A percentile compares a stretch with the other conserved stretches of the same genome.
These are phyloP conservation scores for Diarsia rubi DNA, from an alignment of 2,888 invertebrate genomes.

Conservation along the genomic window DNA sequence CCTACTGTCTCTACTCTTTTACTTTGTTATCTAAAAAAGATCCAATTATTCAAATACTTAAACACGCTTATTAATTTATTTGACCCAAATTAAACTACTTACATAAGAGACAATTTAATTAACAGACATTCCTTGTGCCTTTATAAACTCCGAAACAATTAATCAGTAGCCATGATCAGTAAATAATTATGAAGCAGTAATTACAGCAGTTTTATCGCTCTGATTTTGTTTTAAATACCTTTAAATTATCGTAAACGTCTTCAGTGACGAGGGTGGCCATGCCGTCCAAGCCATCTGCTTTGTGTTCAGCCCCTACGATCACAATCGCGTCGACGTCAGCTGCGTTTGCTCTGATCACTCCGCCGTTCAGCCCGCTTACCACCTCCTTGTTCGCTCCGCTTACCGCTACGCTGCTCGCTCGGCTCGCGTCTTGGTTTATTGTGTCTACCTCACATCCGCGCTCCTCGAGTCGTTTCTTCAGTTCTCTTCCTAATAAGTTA, in stretches of 20 bases:
- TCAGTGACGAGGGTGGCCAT: constrained; percentile 79
- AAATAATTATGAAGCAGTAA: neutral
- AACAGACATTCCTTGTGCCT: neutral
- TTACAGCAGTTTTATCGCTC: neutral
- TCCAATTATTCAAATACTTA: neutral
- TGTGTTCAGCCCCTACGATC: constrained; percentile 80
- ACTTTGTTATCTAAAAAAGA: neutral
- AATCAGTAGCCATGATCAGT: neutral
- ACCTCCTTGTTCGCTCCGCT: constrained; percentile 53
- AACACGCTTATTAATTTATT: neutral
- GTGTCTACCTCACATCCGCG: constrained; percentile 79
- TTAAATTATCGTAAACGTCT: constrained; percentile 84
- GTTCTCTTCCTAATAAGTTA: constrained; percentile 77
- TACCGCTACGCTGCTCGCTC: constrained; percentile 1
- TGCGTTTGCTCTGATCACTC: constrained; percentile 25
- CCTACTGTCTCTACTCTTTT: neutral
- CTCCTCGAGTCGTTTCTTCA: constrained; percentile 77
- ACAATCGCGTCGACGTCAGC: constrained; percentile 80
- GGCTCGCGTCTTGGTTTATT: constrained; percentile 49
- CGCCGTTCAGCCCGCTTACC: constrained; percentile 59
- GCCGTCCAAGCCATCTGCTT: constrained; percentile 74
- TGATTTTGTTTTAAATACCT: constrained; percentile 69
- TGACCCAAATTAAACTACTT: neutral
- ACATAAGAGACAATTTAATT: neutral
- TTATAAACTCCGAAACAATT: neutral